Conservation (phyloP, 2,888 invertebrate species). For the Spicauda simplicius region DNA sequence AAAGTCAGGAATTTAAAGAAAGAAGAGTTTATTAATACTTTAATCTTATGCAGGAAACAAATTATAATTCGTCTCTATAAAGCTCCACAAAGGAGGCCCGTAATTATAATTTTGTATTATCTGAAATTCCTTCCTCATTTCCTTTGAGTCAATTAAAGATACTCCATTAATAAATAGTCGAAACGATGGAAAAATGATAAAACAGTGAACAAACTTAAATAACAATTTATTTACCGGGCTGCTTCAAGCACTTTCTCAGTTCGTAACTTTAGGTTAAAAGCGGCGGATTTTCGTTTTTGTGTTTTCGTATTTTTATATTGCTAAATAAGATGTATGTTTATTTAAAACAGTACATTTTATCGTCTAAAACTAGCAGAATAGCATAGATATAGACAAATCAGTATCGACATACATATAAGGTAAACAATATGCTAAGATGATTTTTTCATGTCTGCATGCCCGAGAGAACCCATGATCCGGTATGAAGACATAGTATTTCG, state of each 20-base stretch:
- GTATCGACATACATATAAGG: not conserved
- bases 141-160: conserved; percentile 12
- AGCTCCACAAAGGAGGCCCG: conserved; percentile 12
- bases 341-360: no score
- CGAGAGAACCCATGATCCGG: no score
- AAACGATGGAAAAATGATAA: conserved; percentile 22
- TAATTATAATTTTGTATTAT: conserved; percentile 12
- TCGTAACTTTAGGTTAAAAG: not conserved
- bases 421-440: no score
- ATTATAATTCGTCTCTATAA: conserved; percentile 4
- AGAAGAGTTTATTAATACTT: conserved; percentile 8
- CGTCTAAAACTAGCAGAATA: no score
- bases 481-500: no score
- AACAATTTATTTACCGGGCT: not conserved
- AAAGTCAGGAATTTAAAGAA: not conserved
- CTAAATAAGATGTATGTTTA: not conserved
- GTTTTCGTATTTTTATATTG: not conserved
- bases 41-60: not conserved
- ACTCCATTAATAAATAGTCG: conserved; percentile 16
- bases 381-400: not conserved
- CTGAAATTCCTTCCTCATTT: conserved; percentile 13
- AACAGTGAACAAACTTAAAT: not conserved
- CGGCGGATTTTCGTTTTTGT: not conserved
- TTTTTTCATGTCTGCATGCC: no score
- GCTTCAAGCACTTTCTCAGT: not conserved